Conservation (phyloP, 2,888 invertebrate species). For the Thumatha senex region DNA sequence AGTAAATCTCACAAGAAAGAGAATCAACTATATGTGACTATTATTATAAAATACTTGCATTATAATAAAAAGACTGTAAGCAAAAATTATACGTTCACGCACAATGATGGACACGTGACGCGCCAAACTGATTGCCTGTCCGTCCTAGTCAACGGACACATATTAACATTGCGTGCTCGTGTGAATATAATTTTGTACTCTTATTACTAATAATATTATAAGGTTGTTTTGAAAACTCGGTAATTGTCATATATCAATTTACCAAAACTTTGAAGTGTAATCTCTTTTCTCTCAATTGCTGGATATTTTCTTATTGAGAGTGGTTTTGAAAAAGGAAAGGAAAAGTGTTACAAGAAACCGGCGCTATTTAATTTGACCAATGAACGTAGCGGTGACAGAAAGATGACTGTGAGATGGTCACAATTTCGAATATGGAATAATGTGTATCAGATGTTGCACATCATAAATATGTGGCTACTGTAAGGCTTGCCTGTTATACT, state of each 20-base stretch:
- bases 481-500: background rate
- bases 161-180: slow-evolving; percentile 39
- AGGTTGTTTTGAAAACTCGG: slow-evolving; percentile 12
- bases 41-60: background rate
- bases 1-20: no score
- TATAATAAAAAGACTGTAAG: slow-evolving; percentile 38
- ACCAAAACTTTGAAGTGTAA: background rate
- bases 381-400: no score
- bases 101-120: slow-evolving; percentile 41
- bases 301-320: no score
- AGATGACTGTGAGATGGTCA: no score
- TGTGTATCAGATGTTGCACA: no score
- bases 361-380: no score
- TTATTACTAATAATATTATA: slow-evolving; percentile 27
- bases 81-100: slow-evolving; percentile 44
- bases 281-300: no score
- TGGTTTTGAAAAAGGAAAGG: no score
- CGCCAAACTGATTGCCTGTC: slow-evolving; percentile 60
- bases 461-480: no score
- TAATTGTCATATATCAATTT: background rate
- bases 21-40: no score
- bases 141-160: slow-evolving; percentile 30
- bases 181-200: slow-evolving; percentile 36
- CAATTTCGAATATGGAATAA: no score
- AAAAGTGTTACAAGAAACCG: no score